These are phyloP conservation scores for Podarcis muralis DNA, from an alignment of 2,113 vertebrate species.

Conservation along the genomic window DNA sequence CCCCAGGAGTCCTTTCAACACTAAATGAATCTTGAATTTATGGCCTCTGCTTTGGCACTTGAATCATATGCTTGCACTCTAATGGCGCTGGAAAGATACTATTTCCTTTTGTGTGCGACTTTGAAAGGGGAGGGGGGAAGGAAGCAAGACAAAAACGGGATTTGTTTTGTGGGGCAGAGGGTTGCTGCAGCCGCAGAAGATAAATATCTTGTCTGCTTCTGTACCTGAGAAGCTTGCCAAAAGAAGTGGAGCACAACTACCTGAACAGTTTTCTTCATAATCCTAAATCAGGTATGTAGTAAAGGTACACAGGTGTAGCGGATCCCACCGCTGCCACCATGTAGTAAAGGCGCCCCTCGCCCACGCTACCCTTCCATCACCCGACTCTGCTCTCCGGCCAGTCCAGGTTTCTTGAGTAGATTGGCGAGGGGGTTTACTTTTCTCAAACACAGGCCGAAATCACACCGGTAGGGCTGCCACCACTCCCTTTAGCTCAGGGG, in stretches of 20 bases:
- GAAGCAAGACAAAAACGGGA: constrained; percentile 9
- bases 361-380: no score
- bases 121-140: neutral
- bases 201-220: constrained; percentile 46
- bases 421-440: no score
- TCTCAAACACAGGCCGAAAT: no score
- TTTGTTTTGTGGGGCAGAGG: constrained; percentile 8
- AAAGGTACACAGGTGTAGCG: no score
- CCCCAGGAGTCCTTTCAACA: constrained; percentile 34
- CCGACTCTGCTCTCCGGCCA: no score
- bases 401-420: no score
- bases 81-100: constrained; percentile 18
- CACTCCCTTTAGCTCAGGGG: no score
- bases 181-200: constrained; percentile 45
- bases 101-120: constrained; percentile 29
- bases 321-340: no score
- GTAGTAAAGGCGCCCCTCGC: no score
- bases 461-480: no score
- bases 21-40: constrained; percentile 41
- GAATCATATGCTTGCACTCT: neutral
- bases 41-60: constrained; percentile 33
- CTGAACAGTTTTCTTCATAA: constrained; percentile 41
- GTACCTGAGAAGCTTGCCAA: constrained; percentile 39
- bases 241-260: constrained; percentile 32
- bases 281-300: constrained; percentile 67